Evolutionary conservation across 35 echinoderm and acorn worm species (phyloP).

Genomic region (Ophiothrix spiculata): DNA sequence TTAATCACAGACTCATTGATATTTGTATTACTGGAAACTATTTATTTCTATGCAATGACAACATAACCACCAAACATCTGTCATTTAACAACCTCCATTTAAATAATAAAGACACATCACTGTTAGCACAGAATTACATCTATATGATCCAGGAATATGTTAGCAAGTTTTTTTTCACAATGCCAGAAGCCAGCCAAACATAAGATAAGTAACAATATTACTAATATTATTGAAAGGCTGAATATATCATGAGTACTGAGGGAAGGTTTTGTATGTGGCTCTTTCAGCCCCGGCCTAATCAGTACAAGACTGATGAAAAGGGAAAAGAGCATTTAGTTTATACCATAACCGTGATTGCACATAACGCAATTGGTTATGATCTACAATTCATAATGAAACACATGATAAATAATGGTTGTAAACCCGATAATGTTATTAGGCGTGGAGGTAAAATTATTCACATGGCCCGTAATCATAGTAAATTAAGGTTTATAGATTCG

Average conservation of each 20-base stretch:
- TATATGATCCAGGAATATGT: neutral
- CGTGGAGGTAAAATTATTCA: neutral
- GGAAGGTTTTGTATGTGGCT: neutral
- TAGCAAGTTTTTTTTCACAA: neutral
- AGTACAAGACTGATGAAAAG: neutral
- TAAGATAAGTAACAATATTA: too few relatives aligned
- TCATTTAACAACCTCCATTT: too few relatives aligned
- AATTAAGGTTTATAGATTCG: neutral
- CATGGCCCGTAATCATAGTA: neutral
- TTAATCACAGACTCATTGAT: too few relatives aligned
- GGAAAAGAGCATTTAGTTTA: neutral
- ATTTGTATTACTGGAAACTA: too few relatives aligned
- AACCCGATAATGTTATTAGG: neutral
- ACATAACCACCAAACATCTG: too few relatives aligned
- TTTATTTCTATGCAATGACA: too few relatives aligned
- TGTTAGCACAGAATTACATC: too few relatives aligned
- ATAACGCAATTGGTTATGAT: neutral
- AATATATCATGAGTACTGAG: too few relatives aligned
- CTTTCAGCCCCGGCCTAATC: neutral
- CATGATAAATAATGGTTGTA: neutral
- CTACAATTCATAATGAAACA: neutral
- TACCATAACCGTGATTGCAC: neutral
- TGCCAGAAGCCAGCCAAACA: neutral
- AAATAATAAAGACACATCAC: too few relatives aligned
- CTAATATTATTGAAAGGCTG: too few relatives aligned